These are phyloP conservation scores for Scytalopus superciliaris DNA, from an alignment of 2,113 vertebrate genomes.

Conservation along the genomic window DNA sequence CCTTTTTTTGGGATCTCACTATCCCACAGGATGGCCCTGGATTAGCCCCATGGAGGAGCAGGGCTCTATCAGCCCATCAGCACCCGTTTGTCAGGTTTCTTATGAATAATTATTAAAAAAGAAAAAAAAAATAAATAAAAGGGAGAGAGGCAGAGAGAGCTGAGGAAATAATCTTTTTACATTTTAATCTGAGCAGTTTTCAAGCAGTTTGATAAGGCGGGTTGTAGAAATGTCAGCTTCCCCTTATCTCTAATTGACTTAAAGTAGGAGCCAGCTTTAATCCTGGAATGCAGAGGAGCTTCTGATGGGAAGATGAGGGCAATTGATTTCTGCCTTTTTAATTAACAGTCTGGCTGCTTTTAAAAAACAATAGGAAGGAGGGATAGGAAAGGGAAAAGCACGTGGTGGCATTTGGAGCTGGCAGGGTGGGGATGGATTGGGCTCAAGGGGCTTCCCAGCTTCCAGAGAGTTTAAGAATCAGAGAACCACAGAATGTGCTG, in stretches of 20 bases:
- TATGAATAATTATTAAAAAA: conserved; percentile 62
- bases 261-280: conserved; percentile 75
- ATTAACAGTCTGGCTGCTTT: conserved; percentile 71
- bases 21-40: neutral
- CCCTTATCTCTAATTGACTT: conserved; percentile 84
- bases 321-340: conserved; percentile 79
- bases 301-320: conserved; percentile 75
- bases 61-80: neutral
- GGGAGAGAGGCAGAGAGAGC: conserved; percentile 27
- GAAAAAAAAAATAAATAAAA: neutral
- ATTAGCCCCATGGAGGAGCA: neutral
- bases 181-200: conserved; percentile 78
- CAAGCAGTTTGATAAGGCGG: conserved; percentile 72
- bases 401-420: conserved; percentile 7
- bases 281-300: conserved; percentile 77
- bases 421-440: neutral
- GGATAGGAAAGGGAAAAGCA: neutral
- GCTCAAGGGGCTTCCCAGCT: neutral
- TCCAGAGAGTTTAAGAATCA: neutral
- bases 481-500: neutral
- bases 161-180: conserved; percentile 76
- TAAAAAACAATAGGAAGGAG: conserved; percentile 66
- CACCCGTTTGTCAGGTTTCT: conserved; percentile 15
- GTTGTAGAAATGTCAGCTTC: conserved; percentile 80
- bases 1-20: neutral